Percentiles rank a stretch among this genome's conserved stretches.
Evolutionary conservation across 2,888 invertebrate genomes (phyloP).

Genomic region (Yponomeuta evonymella): DNA sequence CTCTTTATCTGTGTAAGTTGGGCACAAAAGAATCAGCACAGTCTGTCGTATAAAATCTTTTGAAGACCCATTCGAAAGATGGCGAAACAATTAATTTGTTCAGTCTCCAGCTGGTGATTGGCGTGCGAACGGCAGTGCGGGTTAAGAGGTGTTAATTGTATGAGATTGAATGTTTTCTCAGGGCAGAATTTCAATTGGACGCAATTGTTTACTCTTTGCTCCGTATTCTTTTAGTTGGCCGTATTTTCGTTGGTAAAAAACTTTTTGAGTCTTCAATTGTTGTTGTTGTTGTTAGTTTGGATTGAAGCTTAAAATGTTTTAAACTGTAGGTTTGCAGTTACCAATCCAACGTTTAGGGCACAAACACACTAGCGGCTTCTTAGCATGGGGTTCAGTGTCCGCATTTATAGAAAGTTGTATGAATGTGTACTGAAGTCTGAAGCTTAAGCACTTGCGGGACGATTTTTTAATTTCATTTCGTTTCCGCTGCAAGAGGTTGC

Average conservation of each 20-base stretch:
- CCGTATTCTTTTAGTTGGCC: background rate
- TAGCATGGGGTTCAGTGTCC: too few relatives aligned
- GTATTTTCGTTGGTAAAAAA: conserved; percentile 23
- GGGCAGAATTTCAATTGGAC: conserved; percentile 72
- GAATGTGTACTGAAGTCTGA: too few relatives aligned
- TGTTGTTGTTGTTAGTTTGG: background rate
- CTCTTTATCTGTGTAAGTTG: too few relatives aligned
- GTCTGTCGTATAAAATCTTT: background rate
- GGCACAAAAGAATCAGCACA: background rate
- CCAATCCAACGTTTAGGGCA: too few relatives aligned
- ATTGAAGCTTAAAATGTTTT: background rate
- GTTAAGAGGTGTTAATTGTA: conserved; percentile 78
- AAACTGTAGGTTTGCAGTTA: too few relatives aligned
- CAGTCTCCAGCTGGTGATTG: conserved; percentile 44
- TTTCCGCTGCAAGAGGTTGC: too few relatives aligned
- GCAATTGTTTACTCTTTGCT: conserved; percentile 49
- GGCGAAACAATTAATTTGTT: conserved; percentile 48
- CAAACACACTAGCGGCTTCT: too few relatives aligned
- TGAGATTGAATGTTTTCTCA: conserved; percentile 77
- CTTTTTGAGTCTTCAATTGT: background rate
- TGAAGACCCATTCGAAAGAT: conserved; percentile 21
- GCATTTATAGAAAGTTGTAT: too few relatives aligned
- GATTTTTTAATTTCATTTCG: too few relatives aligned
- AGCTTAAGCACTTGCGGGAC: too few relatives aligned
- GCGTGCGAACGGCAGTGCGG: conserved; percentile 72